Evolutionary conservation across 1,140 invertebrate species (phyloP), one percentile per base, ranked within the genome.

Genomic region (Drusus annulatus): DNA sequence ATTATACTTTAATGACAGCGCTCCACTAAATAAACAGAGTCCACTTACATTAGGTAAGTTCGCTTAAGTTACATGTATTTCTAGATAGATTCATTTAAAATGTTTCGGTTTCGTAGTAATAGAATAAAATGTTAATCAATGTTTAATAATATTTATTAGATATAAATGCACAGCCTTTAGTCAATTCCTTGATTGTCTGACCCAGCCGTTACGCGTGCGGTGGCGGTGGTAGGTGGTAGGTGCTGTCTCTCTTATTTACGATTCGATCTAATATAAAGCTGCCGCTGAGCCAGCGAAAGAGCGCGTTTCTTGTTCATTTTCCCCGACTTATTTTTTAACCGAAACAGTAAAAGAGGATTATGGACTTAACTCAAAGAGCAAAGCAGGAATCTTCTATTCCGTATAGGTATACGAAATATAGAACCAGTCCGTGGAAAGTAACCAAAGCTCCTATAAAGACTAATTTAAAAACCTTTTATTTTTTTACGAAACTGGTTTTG

Each of bases 341-440:
- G 62, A 65, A 65, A 28, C 62, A 65, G 23, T 65, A 65, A 65
- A 65, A 31, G 10, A 6, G 62, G 62, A 65, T 65, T 28, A 65
- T 21, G 62, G 62, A 28, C 25, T 65, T 65, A 60, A 60, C 23
- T 60, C 5, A 17, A 60, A 23, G n/a, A 60, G 23, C 56, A 17
- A 2, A 23, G 56, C 5, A 23, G 17, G 56, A 60, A 60, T 19
- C 17, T 21, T 6, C 23, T 2, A 7, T 3, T 19, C 7, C 17
- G 23, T 28, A 60, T 17, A n/a, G n/a, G n/a, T n/a, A 23, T 21
- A 23, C 7, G 23, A 21, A 21, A 60, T 21, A 60, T 60, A 23
- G 36, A 45, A 13, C 10, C 36, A 45, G 36, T 45, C 36, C 36
- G 17, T 4, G 56, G 17, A 23, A 19, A 21, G 8, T 10, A 60